Percentiles rank a stretch among this genome's conserved stretches.
Evolutionary conservation across 2,797 vertebrate genomes (phyloP).

Genomic region (Atherinosoma microstoma): DNA sequence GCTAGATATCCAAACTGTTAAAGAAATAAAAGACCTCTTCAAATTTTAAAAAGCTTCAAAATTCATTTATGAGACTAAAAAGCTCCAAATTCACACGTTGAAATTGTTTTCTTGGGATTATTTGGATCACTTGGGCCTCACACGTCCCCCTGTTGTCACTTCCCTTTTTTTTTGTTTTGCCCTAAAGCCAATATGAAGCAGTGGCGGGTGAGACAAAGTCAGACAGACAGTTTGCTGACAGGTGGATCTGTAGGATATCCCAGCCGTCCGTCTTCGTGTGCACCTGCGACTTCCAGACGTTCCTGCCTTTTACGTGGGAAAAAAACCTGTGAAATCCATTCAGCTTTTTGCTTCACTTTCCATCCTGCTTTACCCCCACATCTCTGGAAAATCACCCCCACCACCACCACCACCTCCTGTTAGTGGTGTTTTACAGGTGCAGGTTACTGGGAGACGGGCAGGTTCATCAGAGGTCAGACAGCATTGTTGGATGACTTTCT

Average conservation of each 20-base stretch:
- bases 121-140: not conserved
- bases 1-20: too few relatives aligned
- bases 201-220: slow-evolving; percentile 36
- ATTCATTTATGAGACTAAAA: too few relatives aligned
- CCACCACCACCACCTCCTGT: slow-evolving; percentile 33
- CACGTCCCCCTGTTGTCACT: too few relatives aligned
- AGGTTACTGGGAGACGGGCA: slow-evolving; percentile 38
- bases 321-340: slow-evolving; percentile 48
- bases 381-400: not conserved
- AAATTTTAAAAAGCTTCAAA: not conserved
- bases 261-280: slow-evolving; percentile 55
- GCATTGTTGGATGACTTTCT: slow-evolving; percentile 22
- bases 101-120: not conserved
- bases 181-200: slow-evolving; percentile 1
- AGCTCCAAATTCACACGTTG: not conserved
- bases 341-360: slow-evolving; percentile 20
- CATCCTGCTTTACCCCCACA: slow-evolving; percentile 4
- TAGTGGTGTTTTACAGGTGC: slow-evolving; percentile 57
- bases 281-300: slow-evolving; percentile 51
- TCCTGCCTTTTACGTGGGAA: slow-evolving; percentile 1
- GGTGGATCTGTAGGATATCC: slow-evolving; percentile 63
- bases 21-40: too few relatives aligned
- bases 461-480: slow-evolving; percentile 55
- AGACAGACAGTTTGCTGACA: slow-evolving; percentile 56
- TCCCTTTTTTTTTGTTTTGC: not conserved